Percentiles rank a stretch among this genome's conserved stretches.
These are phyloP conservation scores for Gastrophryne carolinensis DNA, from an alignment of 2,797 vertebrate genomes.

Conservation along the genomic window DNA sequence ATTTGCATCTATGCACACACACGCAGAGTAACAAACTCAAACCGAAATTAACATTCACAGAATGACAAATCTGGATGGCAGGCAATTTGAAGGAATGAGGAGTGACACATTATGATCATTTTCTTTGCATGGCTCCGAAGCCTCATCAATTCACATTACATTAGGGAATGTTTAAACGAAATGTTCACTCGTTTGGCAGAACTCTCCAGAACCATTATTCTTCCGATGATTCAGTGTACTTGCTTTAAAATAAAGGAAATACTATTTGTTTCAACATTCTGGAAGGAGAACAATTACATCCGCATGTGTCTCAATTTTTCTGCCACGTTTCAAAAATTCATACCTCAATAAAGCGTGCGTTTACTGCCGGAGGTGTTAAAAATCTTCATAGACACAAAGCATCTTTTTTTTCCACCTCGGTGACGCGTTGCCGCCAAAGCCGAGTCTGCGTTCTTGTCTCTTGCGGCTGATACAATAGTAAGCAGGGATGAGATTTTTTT, in stretches of 20 bases:
- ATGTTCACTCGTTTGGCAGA: constrained; percentile 65
- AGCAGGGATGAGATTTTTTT: neutral
- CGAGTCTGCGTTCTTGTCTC: neutral
- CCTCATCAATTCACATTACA: constrained; percentile 70
- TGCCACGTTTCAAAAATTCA: constrained; percentile 38
- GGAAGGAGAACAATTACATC: constrained; percentile 44
- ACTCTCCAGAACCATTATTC: constrained; percentile 69
- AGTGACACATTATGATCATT: constrained; percentile 66
- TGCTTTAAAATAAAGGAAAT: constrained; percentile 71
- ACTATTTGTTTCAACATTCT: constrained; percentile 44
- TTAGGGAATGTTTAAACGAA: constrained; percentile 70
- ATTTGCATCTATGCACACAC: too few species aligned
- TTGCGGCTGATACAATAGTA: constrained; percentile 21
- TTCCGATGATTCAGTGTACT: constrained; percentile 68
- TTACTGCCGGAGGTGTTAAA: constrained; percentile 42
- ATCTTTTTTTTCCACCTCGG: constrained; percentile 37
- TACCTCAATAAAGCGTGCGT: constrained; percentile 40
- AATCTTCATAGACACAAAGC: constrained; percentile 42
- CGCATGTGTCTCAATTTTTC: constrained; percentile 44
- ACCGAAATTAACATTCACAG: constrained; percentile 12
- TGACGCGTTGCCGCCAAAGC: neutral
- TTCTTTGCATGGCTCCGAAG: constrained; percentile 64
- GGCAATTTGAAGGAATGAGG: constrained; percentile 67
- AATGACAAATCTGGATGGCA: constrained; percentile 50
- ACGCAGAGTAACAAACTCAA: constrained; percentile 15